Conservation (phyloP, 2,888 invertebrate species). For the Andrena hattorfiana region DNA sequence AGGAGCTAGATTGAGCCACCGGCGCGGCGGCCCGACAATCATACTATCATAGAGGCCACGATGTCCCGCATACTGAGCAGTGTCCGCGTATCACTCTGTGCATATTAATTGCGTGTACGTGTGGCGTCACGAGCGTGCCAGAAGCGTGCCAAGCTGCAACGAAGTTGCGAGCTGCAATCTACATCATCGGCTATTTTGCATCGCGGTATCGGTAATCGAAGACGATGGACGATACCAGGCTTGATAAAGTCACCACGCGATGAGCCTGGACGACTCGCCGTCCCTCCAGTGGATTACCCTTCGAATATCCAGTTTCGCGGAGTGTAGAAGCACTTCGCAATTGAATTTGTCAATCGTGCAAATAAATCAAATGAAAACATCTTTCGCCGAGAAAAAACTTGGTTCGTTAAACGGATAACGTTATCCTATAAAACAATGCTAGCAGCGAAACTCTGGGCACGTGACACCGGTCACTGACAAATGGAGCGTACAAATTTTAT, state of each 20-base stretch:
- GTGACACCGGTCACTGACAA: constrained; percentile 21
- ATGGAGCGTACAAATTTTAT: constrained; percentile 39
- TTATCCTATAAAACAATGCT: constrained; percentile 11
- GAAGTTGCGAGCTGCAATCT: neutral
- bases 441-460: neutral
- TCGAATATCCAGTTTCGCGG: neutral
- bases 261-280: neutral
- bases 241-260: neutral
- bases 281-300: neutral
- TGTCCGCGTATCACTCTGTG: constrained; percentile 68
- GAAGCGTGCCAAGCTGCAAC: constrained; percentile 8
- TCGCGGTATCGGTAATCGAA: constrained; percentile 37
- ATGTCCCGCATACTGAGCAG: constrained; percentile 81
- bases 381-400: neutral
- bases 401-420: constrained; percentile 4
- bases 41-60: constrained; percentile 78
- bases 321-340: neutral
- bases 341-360: neutral
- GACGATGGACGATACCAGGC: neutral
- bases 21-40: constrained; percentile 78
- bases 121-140: constrained; percentile 14
- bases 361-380: too few species aligned
- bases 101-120: constrained; percentile 79
- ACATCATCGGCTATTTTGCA: constrained; percentile 66
- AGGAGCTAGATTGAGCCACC: constrained; percentile 69